These are phyloP conservation scores for Corbicula japonica DNA, from an alignment of 2,888 invertebrate genomes.

Conservation along the genomic window DNA sequence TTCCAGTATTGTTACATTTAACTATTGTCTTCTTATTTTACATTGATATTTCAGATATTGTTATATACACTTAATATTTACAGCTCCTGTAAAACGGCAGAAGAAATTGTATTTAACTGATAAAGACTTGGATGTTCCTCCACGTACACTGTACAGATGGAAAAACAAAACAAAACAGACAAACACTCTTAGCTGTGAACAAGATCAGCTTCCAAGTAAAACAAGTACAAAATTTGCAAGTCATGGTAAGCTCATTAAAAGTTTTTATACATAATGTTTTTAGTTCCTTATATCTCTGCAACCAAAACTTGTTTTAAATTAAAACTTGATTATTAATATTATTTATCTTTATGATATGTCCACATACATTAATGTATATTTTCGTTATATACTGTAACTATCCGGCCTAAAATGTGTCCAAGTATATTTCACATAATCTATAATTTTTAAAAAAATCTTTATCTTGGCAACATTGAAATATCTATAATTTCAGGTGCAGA, in stretches of 20 bases:
- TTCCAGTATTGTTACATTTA: constrained; percentile 1
- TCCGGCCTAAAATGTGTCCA: neutral
- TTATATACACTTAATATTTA: constrained; percentile 6
- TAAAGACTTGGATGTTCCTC: constrained; percentile 21
- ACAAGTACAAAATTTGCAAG: constrained; percentile 12
- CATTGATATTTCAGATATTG: constrained; percentile 1
- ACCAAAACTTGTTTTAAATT: constrained; percentile 1
- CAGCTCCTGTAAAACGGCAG: constrained; percentile 37
- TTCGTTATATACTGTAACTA: neutral
- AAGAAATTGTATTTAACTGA: constrained; percentile 34
- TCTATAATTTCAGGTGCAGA: constrained; percentile 34
- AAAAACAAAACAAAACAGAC: constrained; percentile 14
- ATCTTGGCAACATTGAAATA: neutral
- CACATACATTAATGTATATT: neutral
- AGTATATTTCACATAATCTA: neutral
- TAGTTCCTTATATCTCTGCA: constrained; percentile 1
- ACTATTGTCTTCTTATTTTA: constrained; percentile 1
- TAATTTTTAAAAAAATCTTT: neutral
- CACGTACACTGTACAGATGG: constrained; percentile 20
- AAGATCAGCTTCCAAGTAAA: constrained; percentile 10
- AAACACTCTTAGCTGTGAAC: constrained; percentile 13
- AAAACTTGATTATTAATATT: constrained; percentile 1
- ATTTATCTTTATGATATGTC: neutral
- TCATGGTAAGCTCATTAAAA: constrained; percentile 13
- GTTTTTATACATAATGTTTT: neutral